Conservation (phyloP, 1,140 invertebrate species). For the Laupala kohalensis region DNA sequence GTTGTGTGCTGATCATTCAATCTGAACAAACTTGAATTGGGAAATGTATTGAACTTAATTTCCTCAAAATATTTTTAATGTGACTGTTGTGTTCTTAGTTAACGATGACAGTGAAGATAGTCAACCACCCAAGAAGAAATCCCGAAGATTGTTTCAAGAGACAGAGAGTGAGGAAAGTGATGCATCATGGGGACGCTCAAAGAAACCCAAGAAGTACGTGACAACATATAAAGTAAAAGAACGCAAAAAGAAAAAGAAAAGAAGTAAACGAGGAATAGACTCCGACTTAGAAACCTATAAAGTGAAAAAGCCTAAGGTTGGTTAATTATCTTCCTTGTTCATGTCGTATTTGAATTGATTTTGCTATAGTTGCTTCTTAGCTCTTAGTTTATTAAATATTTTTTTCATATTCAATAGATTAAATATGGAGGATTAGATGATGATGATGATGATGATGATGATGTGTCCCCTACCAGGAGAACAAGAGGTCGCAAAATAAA, state of each 20-base stretch:
- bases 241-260: conserved; percentile 28
- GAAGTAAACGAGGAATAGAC: conserved; percentile 32
- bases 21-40: no score
- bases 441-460: conserved; percentile 32
- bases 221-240: conserved; percentile 13
- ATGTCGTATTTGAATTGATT: neutral
- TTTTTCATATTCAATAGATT: conserved; percentile 22
- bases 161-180: conserved; percentile 45
- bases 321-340: neutral
- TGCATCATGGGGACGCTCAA: conserved; percentile 34
- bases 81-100: conserved; percentile 18
- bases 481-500: conserved; percentile 57
- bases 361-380: neutral
- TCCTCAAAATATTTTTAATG: neutral
- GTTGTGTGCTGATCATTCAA: no score
- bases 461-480: conserved; percentile 32
- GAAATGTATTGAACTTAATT: no score
- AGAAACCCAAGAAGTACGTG: conserved; percentile 20
- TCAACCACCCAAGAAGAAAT: conserved; percentile 38
- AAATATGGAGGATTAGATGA: conserved; percentile 40
- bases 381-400: neutral
- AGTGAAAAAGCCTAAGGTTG: conserved; percentile 24
- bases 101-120: conserved; percentile 36
- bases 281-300: conserved; percentile 31
- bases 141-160: conserved; percentile 34